Evolutionary conservation across 2,888 invertebrate species (phyloP), one percentile per base, ranked within the genome.

Genomic region (Beris chalybata): DNA sequence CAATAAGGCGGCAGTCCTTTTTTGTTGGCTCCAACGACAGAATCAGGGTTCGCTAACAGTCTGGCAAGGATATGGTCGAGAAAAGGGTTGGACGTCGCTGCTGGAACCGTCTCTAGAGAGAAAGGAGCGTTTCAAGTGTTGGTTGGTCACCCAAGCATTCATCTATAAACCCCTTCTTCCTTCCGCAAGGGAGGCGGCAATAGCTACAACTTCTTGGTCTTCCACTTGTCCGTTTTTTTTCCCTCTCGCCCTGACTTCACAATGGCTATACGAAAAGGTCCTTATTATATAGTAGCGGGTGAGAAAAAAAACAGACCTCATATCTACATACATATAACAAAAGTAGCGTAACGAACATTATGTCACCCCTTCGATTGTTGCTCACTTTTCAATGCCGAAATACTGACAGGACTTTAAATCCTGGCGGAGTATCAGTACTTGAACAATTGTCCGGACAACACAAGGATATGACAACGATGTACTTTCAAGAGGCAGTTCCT

Each of bases 121-220:
- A 53, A 53, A 64, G 52, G 63, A 67, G 7, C 5, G 63, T 64
- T 67, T 67, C 57, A 50, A 67, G 67, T 67, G 58, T 67, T 58
- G 57, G 57, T 47, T 64, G 67, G 67, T 67, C 67, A 67, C 64
- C 67, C 67, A 67, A 58, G 67, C 67, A 64, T 67, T 67, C 67
- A 67, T 64, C 64, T 64, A 67, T 67, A 67, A 67, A 53, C 57
- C 64, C 57, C 64, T 67, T 53, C 67, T 67, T 67, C 67, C 67
- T 56, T 43, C 43, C 15, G 47, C 29, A 56, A 56, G 48, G 22
- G 22, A 22, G 22, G 22, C 22, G 22, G 22, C 38, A 48, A 11
- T n/a, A 15, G 38, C 38, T 38, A 7, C 38, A 38, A 38, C 5
- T 38, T 38, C 38, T 38, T 38, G 44, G 31, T 57, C 57, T 45